These are phyloP conservation scores for Grantiella picta DNA, from an alignment of 2,113 vertebrate genomes.

Conservation along the genomic window DNA sequence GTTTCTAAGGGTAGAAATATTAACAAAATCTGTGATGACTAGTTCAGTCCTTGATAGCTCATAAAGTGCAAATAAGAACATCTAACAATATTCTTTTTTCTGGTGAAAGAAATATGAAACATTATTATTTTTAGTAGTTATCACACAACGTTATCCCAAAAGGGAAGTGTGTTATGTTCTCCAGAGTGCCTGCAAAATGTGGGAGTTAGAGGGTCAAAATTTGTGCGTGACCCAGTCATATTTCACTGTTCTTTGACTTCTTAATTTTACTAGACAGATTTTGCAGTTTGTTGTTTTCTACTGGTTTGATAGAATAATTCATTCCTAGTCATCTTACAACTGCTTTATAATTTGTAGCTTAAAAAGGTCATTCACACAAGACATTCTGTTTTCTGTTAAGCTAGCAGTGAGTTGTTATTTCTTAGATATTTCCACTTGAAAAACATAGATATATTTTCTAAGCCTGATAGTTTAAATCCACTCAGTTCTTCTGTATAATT, in stretches of 20 bases:
- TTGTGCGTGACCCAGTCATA: background rate
- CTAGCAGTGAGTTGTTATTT: background rate
- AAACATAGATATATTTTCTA: background rate
- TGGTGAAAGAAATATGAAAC: background rate
- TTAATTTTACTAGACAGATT: background rate
- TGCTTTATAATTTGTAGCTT: background rate
- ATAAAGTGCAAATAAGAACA: background rate
- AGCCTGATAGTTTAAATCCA: background rate
- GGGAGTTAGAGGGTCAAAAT: background rate
- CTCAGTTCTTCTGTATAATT: background rate
- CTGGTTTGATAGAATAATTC: background rate
- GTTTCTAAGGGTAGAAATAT: background rate
- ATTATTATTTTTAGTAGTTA: background rate
- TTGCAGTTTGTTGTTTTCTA: background rate
- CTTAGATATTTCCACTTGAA: background rate
- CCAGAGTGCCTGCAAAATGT: background rate
- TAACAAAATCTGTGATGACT: background rate
- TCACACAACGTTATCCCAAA: background rate
- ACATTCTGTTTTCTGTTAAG: background rate
- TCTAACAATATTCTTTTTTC: background rate
- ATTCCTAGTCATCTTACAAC: background rate
- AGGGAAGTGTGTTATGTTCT: accelerated
- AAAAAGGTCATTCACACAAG: background rate
- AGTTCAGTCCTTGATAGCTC: background rate
- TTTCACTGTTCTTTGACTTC: background rate